phyloP scores from a whole-genome alignment of 2,888 invertebrate genomes.

The Agonum fuliginosum region DNA sequence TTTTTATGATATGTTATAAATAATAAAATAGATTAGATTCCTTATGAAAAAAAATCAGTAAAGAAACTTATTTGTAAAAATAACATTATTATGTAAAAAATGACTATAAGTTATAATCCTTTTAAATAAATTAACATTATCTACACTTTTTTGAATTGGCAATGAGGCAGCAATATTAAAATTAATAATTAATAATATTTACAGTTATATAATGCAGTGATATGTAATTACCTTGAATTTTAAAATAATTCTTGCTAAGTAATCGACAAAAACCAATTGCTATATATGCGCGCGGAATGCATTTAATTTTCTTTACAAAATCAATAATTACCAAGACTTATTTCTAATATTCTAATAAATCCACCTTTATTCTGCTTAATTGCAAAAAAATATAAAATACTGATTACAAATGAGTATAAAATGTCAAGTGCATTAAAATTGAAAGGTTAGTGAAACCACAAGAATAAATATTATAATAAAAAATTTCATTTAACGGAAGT shows the following conservation, averaged over 20 bases:
- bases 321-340: slow-evolving; percentile 38
- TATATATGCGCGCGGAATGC: slow-evolving; percentile 39
- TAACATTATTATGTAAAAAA: slow-evolving; percentile 1
- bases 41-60: slow-evolving; percentile 3
- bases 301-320: slow-evolving; percentile 50
- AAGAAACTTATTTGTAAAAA: not conserved
- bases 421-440: slow-evolving; percentile 45
- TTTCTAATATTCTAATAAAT: slow-evolving; percentile 24
- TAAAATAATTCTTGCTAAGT: slow-evolving; percentile 57
- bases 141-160: slow-evolving; percentile 54
- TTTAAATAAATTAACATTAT: slow-evolving; percentile 54
- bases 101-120: slow-evolving; percentile 40
- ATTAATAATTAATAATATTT: slow-evolving; percentile 60
- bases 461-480: slow-evolving; percentile 35
- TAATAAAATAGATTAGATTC: slow-evolving; percentile 35
- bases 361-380: not conserved
- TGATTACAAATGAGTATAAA: slow-evolving; percentile 38
- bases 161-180: slow-evolving; percentile 57
- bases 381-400: slow-evolving; percentile 28
- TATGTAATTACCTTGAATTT: slow-evolving; percentile 59
- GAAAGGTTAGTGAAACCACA: slow-evolving; percentile 53
- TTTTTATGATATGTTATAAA: slow-evolving; percentile 1
- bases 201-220: slow-evolving; percentile 59
- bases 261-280: slow-evolving; percentile 57
- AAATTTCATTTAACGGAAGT: slow-evolving; percentile 28